Percentiles rank a stretch among this genome's conserved stretches.
Evolutionary conservation across 2,888 invertebrate genomes (phyloP).

Genomic region (Doris montereyensis): DNA sequence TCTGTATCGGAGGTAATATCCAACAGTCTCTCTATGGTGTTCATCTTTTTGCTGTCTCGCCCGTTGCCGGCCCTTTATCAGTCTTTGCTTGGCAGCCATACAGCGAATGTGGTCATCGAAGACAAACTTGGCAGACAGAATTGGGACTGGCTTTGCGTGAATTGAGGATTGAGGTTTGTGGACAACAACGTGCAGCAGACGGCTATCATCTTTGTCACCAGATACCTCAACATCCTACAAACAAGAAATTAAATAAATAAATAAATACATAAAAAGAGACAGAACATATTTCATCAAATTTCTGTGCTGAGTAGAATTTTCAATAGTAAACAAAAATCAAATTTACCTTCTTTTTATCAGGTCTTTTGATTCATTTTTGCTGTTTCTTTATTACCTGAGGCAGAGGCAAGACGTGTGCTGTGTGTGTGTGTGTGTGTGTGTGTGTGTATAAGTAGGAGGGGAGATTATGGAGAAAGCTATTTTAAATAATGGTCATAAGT

Average conservation of each 20-base stretch:
- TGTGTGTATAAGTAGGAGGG: too few relatives aligned
- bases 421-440: too few relatives aligned
- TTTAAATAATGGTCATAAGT: too few relatives aligned
- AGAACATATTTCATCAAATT: too few relatives aligned
- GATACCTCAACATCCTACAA: constrained; percentile 90
- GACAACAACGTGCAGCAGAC: constrained; percentile 93
- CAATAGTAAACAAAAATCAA: too few relatives aligned
- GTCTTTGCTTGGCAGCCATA: constrained; percentile 97
- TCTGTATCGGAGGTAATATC: constrained; percentile 75
- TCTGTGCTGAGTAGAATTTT: too few relatives aligned
- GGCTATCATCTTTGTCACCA: constrained; percentile 96
- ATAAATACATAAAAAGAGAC: too few relatives aligned
- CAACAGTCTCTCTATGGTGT: constrained; percentile 91
- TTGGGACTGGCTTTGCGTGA: constrained; percentile 70
- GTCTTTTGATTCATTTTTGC: too few relatives aligned
- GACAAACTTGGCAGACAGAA: constrained; percentile 79
- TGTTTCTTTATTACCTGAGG: too few relatives aligned
- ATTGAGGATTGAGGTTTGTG: constrained; percentile 81
- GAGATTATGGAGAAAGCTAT: too few relatives aligned
- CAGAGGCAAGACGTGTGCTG: too few relatives aligned
- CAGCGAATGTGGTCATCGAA: constrained; percentile 99
- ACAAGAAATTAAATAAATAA: background rate
- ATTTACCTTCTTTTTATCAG: too few relatives aligned
- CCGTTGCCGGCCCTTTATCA: constrained; percentile 80
- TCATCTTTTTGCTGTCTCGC: constrained; percentile 97